Evolutionary conservation across 2,113 vertebrate genomes (phyloP), one percentile per base, ranked within the genome.

Genomic region (Takifugu bimaculatus): DNA sequence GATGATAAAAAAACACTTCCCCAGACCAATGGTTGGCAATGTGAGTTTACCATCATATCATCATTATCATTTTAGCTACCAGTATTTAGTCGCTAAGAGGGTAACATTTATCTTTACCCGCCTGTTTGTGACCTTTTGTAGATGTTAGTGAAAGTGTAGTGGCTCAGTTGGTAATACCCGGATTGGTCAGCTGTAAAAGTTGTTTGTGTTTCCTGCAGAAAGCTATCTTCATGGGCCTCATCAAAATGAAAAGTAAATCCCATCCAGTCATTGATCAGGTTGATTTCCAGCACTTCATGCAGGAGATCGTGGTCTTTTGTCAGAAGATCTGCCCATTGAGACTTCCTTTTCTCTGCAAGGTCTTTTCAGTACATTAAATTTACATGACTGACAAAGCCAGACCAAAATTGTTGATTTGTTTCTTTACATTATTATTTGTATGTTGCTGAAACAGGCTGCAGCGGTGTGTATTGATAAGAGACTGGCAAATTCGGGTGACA

Each of bases 221-320:
- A 77, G 83, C 69, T 0, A 80, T 90, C 44, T 88, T 94, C 27
- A 68, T 90, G 70, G 50, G 66, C 14, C 75, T 95, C 54, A 92
- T 96, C 68, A 79, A 75, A 25, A 81, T 88, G 63, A 92, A 87
- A 75, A 90, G 89, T 3, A 61, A 63, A 11, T 57, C 56, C 0
- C 94, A 98, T 48, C 83, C 92, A 0, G 14, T 89, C 10, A 85
- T 95, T 32, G 83, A 90, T 43, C 88, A 87, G 62, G 88, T 92
- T 25, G 90, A 91, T 9, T 95, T 94, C 2, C 75, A 74, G n/a
- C 74, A 54, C 12, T 95, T 99, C 72, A 94, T 92, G 75, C 76
- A 89, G 53, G 88, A 87, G 51, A 89, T 94, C 80, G 76, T 94
- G 39, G 67, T 85, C 6, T 93, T 94, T 63, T 85, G 93, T 13